These are phyloP conservation scores for Julus scanicus DNA, from an alignment of 2,888 invertebrate species.

Conservation along the genomic window DNA sequence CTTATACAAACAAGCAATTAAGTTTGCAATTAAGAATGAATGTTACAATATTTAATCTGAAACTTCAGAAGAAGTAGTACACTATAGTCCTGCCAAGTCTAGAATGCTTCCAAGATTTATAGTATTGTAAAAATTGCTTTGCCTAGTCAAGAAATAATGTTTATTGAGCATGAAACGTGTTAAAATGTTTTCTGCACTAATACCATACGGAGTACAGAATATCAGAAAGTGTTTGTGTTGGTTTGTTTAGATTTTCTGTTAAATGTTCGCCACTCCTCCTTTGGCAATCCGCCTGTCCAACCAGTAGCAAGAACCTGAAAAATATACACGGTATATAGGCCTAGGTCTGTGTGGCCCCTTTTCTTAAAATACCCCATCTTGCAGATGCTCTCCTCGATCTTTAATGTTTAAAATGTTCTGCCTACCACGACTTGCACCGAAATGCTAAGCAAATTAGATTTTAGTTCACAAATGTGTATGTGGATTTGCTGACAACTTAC, in stretches of 20 bases:
- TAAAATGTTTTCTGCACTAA: background rate
- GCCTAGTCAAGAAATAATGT: background rate
- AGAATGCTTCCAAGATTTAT: background rate
- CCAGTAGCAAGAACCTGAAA: conserved; percentile 47
- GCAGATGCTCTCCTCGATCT: conserved; percentile 23
- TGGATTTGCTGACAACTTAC: conserved; percentile 31
- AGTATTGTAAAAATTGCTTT: background rate
- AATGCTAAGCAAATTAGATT: background rate
- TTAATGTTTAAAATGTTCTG: conserved; percentile 26
- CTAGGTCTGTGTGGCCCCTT: conserved; percentile 51
- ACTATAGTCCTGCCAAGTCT: background rate
- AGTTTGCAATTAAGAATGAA: background rate
- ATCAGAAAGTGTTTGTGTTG: conserved; percentile 44
- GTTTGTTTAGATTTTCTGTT: conserved; percentile 43
- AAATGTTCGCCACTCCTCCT: conserved; percentile 40
- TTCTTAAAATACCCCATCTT: conserved; percentile 40
- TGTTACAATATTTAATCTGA: background rate
- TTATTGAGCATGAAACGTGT: conserved; percentile 6
- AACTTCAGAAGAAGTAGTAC: background rate
- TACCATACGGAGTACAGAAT: background rate
- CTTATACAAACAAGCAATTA: background rate
- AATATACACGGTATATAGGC: conserved; percentile 46
- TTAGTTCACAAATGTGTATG: background rate
- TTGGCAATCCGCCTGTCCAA: conserved; percentile 37
- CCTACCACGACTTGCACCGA: background rate